Evolutionary conservation across 1,140 invertebrate genomes (phyloP), one percentile per base, ranked within the genome.

Genomic region (Papilio aristodemus): DNA sequence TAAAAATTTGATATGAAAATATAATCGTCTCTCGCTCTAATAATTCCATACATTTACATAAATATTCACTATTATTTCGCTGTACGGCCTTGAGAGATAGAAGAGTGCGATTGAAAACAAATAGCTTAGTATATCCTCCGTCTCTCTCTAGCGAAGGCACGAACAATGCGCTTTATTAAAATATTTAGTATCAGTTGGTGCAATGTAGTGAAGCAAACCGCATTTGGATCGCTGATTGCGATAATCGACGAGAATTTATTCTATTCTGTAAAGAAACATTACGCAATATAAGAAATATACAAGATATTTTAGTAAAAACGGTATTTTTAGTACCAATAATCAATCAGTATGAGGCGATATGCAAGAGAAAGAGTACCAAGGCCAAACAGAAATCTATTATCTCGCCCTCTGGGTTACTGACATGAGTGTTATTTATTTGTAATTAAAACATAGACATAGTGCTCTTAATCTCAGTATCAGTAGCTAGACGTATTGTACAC

Each of bases 21-120:
- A 54, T 54, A 54, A 59, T 36, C 59, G 59, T 39, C 14, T 17
- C 36, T 36, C 59, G 59, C 59, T 62, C 59, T 62, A 38, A 62
- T 62, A 62, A 62, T 62, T 62, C 38, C 11, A 36, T 17, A 3
- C 27, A 59, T 59, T 62, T 39, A 62, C 59, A 62, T 62, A 37
- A 62, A 62, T 62, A 62, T 62, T 62, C 59, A 62, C 14, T 38
- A 62, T 62, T 62, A 62, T 62, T 62, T 38, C 59, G 59, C 59
- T 37, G 36, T 14, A 19, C 59, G 59, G n/a, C 59, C 59, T 62
- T 62, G 32, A 62, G 17, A 50, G 59, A 62, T 62, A 62, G 59
- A 62, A 62, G 59, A 62, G 36, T 62, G 36, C 59, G 14, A 62
- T 38, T 22, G 38, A 62, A 60, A 60, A 14, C 10, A 39, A 37